Base-by-base conservation (phyloP, 2,113 vertebrate species). In the Synchiropus splendidus region DNA sequence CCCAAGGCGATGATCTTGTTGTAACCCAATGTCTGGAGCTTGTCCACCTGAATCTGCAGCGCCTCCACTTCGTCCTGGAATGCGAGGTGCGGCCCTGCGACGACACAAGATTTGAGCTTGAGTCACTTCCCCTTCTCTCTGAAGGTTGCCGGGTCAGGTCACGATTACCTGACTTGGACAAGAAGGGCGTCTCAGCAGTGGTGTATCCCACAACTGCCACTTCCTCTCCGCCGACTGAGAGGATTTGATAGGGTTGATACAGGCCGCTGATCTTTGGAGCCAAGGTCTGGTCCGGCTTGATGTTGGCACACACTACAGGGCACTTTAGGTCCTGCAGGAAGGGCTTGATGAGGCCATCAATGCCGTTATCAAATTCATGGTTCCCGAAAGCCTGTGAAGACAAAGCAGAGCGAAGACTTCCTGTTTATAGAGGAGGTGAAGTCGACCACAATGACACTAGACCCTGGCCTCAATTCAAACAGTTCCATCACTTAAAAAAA, bases 1-100 rank as follows among this genome's bases (percentile, higher is more conserved):
- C 93, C 93, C 11, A 97, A 73, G 1, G 91, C 91, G 46, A 94
- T 94, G 56, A 97, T 91, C 75, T 93, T 94, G 71, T 89, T 92
- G 37, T 85, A 78, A 27, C 88, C 88, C 56, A 88, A 45, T 1
- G 79, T 73, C 30, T 53, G 63, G 35, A 97, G 79, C 30, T 89
- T 79, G 52, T 90, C 45, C 6, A 92, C 92, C 61, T 91, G 77
- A 5, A 35, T 8, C 59, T 92, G 91, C 43, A 97, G 36, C 2
- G 84, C 68, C 42, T 76, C 6, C 15, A 95, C 79, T 75, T 95
- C 92, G 61, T 95, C 85, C 75, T 85, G 81, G 66, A 97, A 97
- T 6, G 15, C 18, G 39, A 97, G 30, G 58, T 88, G 48, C 10
- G 64, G 60, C 1, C 91, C 90, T 92, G 12, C 10, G 16, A 12